A percentile compares a stretch with the other conserved stretches of the same genome.
Evolutionary conservation across 2,888 invertebrate species (phyloP).

Genomic region (Ischnura elegans): DNA sequence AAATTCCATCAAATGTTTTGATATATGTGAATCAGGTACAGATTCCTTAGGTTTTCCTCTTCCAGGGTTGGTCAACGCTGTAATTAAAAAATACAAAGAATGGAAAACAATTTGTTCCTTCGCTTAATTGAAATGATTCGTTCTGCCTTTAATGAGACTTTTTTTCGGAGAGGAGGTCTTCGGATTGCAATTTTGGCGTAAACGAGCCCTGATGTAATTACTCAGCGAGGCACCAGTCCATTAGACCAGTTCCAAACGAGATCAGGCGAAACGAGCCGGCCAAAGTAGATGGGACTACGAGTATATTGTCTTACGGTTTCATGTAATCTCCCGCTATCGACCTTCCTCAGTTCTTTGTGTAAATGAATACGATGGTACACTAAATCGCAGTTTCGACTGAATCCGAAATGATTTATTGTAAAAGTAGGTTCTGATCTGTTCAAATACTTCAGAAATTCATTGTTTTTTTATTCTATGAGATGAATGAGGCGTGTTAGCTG

Average conservation of each 20-base stretch:
- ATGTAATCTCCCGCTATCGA: background rate
- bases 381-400: too few species aligned
- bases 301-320: background rate
- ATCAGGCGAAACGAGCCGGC: background rate
- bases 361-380: too few species aligned
- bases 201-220: background rate
- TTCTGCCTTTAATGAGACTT: conserved; percentile 1
- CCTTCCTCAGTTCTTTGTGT: background rate
- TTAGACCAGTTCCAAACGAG: background rate
- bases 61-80: background rate
- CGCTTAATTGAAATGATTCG: background rate
- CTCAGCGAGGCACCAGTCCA: background rate
- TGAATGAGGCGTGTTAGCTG: too few species aligned
- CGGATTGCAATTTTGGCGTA: too few species aligned
- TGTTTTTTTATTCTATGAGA: too few species aligned
- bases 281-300: background rate
- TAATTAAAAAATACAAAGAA: background rate
- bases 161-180: too few species aligned
- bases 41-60: too few species aligned
- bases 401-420: too few species aligned
- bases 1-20: background rate
- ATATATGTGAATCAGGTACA: background rate
- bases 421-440: too few species aligned
- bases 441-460: too few species aligned
- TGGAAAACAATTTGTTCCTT: background rate